A percentile compares a stretch with the other conserved stretches of the same genome.
phyloP scores from a whole-genome alignment of 2,888 invertebrate genomes.

The Campoplex capitator region DNA sequence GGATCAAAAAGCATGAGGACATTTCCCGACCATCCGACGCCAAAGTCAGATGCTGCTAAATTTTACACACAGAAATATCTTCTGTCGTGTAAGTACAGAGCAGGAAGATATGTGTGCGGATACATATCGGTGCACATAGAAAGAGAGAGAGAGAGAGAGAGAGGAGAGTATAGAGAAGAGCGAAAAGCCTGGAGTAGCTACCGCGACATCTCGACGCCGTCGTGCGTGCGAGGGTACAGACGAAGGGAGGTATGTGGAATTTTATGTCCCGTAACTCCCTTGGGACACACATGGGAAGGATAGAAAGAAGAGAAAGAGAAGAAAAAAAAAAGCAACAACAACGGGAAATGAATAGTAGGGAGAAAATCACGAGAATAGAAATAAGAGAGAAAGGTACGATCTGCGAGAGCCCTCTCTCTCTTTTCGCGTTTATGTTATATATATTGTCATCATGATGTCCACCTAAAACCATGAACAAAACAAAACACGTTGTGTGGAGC shows the following conservation, averaged over 20 bases:
- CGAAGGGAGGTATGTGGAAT: slow-evolving; percentile 79
- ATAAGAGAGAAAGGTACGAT: slow-evolving; percentile 48
- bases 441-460: slow-evolving; percentile 83
- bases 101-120: slow-evolving; percentile 14
- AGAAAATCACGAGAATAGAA: slow-evolving; percentile 63
- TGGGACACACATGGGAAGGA: slow-evolving; percentile 74
- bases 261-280: slow-evolving; percentile 84
- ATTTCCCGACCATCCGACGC: slow-evolving; percentile 52
- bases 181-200: slow-evolving; percentile 74
- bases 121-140: slow-evolving; percentile 12
- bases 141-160: not conserved
- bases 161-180: slow-evolving; percentile 38
- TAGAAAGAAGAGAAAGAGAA: slow-evolving; percentile 4
- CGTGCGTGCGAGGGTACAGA: slow-evolving; percentile 62
- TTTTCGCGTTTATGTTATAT: slow-evolving; percentile 80
- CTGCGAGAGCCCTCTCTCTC: slow-evolving; percentile 29
- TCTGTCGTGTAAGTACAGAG: slow-evolving; percentile 2
- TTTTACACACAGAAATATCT: not conserved
- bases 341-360: slow-evolving; percentile 34
- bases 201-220: slow-evolving; percentile 83
- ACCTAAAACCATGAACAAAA: slow-evolving; percentile 81
- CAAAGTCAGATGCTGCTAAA: slow-evolving; percentile 47
- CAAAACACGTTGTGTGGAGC: slow-evolving; percentile 78
- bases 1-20: slow-evolving; percentile 51
- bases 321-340: not conserved